Conservation (phyloP, 2,888 invertebrate genomes). For the Hesperia comma region DNA sequence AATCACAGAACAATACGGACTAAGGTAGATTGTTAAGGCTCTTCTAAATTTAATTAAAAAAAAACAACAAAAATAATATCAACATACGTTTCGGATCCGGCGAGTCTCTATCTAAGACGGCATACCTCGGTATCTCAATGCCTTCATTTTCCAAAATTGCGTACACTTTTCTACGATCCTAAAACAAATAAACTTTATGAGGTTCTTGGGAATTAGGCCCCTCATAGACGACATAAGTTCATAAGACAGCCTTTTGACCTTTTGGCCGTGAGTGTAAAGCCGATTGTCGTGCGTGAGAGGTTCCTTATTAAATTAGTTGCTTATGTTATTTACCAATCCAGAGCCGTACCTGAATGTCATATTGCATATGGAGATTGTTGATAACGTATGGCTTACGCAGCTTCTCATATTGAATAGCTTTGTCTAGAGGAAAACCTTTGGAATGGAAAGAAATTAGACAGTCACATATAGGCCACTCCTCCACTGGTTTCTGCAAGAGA, state of each 20-base stretch:
- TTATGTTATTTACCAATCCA: neutral
- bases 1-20: too few species aligned
- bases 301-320: neutral
- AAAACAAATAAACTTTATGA: constrained; percentile 45
- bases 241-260: too few species aligned
- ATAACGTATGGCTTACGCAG: constrained; percentile 97
- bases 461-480: constrained; percentile 99
- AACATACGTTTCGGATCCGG: constrained; percentile 94
- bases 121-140: constrained; percentile 98
- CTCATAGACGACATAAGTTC: too few species aligned
- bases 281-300: too few species aligned
- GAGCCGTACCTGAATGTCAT: constrained; percentile 93
- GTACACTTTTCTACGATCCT: constrained; percentile 97
- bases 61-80: constrained; percentile 16
- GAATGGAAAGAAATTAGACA: constrained; percentile 99
- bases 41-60: too few species aligned
- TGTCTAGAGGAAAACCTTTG: constrained; percentile 98
- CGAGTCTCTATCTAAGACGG: constrained; percentile 97
- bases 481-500: constrained; percentile 91
- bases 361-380: constrained; percentile 99
- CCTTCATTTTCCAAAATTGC: constrained; percentile 96
- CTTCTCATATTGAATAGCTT: constrained; percentile 98
- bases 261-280: too few species aligned
- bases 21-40: too few species aligned
- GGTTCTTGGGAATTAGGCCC: too few species aligned